These are phyloP conservation scores for Zhuqinia jingwanae DNA, from an alignment of 2,888 invertebrate genomes.

Conservation along the genomic window DNA sequence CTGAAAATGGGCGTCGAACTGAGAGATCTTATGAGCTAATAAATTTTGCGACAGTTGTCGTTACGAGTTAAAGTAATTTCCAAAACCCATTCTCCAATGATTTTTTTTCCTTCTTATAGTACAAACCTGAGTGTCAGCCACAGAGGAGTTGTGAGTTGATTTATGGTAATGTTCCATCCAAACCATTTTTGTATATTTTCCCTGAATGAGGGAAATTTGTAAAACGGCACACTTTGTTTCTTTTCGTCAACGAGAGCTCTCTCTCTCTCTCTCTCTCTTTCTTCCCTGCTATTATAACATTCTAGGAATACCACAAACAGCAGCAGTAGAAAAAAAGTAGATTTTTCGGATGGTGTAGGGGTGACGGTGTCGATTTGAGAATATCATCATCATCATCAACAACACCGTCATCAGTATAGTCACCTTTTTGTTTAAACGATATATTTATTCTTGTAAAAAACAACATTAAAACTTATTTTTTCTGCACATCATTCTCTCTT, in stretches of 20 bases:
- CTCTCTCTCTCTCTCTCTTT: conserved; percentile 22
- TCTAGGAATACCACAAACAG: background rate
- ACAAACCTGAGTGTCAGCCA: conserved; percentile 79
- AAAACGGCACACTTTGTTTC: conserved; percentile 56
- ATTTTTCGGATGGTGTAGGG: background rate
- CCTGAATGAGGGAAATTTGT: conserved; percentile 64
- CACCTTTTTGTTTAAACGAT: conserved; percentile 41
- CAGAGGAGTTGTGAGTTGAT: conserved; percentile 79
- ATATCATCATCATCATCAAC: conserved; percentile 38
- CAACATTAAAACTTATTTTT: conserved; percentile 46
- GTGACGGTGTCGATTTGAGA: background rate
- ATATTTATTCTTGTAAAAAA: no score
- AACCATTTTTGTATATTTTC: conserved; percentile 79
- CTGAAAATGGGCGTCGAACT: conserved; percentile 79
- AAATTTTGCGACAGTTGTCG: conserved; percentile 80
- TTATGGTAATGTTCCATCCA: conserved; percentile 79
- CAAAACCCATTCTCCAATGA: conserved; percentile 79
- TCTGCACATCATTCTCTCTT: conserved; percentile 24
- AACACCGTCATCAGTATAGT: no score
- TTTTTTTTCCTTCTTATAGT: conserved; percentile 73
- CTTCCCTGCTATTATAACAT: background rate
- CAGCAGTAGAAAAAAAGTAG: background rate
- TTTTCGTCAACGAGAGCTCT: conserved; percentile 51
- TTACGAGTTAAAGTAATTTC: conserved; percentile 80
- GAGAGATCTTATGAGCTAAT: conserved; percentile 80